Evolutionary conservation across 2,113 vertebrate genomes (phyloP), one percentile per base, ranked within the genome.

Genomic region (Buteo buteo): DNA sequence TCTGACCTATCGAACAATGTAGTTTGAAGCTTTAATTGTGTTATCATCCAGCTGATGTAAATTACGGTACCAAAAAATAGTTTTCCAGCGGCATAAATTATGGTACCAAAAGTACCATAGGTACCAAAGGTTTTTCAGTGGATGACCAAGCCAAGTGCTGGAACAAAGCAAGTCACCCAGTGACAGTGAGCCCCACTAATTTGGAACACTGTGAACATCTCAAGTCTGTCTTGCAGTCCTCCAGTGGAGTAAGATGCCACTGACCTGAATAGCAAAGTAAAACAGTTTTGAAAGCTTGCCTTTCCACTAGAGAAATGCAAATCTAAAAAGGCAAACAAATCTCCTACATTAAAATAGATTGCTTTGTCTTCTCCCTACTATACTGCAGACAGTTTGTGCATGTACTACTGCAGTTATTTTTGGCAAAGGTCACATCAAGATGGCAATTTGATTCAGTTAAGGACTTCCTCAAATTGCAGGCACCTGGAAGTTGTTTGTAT

Each of bases 371-470:
- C 38, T 88, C 45, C 70, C 66, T 80, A 88, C 50, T 42, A 42
- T 10, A 65, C 21, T 10, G 11, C 42, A 88, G 64, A 52, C 13
- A 70, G 72, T 50, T 78, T 32, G 34, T 72, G 16, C 40, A 66
- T 49, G 36, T 82, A 73, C 70, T 73, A 69, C 34, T 58, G n/a
- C n/a, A 44, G 58, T 72, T 90, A 91, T 90, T 93, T 93, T 91
- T 94, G 78, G 73, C 34, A 95, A 96, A 96, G 93, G 85, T 93
- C 87, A 91, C 40, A 69, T n/a, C 73, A 79, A 76, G 84, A 95
- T 28, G 40, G 82, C 87, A 95, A 94, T 82, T 7, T 72, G 38
- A 92, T 91, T 93, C 54, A 82, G 38, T 65, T 44, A 74, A 22
- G 70, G 70, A 82, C 73, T 82, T 89, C 77, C 38, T 91, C 83